Base-by-base conservation (phyloP, 2,797 vertebrate genomes). In the Brotula barbata region DNA sequence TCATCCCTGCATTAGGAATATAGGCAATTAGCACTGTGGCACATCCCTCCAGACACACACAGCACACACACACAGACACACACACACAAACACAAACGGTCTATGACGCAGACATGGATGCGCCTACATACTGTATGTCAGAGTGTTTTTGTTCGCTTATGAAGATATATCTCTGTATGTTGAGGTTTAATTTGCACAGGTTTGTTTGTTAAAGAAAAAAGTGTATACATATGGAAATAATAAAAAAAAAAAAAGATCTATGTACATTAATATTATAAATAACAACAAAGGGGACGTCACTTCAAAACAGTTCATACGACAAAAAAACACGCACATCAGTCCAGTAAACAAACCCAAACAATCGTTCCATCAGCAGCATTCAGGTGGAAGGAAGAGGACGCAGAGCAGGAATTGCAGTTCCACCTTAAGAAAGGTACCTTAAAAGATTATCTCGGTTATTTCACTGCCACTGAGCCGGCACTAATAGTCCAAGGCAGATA, bases 381-480 rank as follows among this genome's bases (percentile, higher is more conserved):
- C 61, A 68, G 58, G 53, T 57, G 58, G 15, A 51, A 10, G 14
- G 51, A 60, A 57, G 64, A 73, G 57, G 70, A 67, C 60, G 69
- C 74, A 69, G 57, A 70, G 73, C 59, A 4, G 58, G 60, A 75
- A 78, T 69, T 83, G 66, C 81, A 65, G 89, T 93, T 97, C 96
- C 95, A 96, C 95, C 95, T 97, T 97, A 97, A 98, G 93, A 94
- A 90, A 90, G 90, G 93, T 92, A 96, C 96, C 96, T 97, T 98
- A 98, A 98, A 95, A 97, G 95, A 98, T 98, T 97, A 98, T 97
- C 95, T 96, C 92, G 94, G 95, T 97, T 98, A 97, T 98, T 97
- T 97, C 95, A 96, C 95, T 93, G 93, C 94, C 95, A 97, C 94
- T 94, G 94, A 97, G 95, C 93, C 94, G 95, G 95, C 95, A 98